A percentile compares a stretch with the other conserved stretches of the same genome.
These are phyloP conservation scores for Limnephilus marmoratus DNA, from an alignment of 2,888 invertebrate species.

Conservation along the genomic window DNA sequence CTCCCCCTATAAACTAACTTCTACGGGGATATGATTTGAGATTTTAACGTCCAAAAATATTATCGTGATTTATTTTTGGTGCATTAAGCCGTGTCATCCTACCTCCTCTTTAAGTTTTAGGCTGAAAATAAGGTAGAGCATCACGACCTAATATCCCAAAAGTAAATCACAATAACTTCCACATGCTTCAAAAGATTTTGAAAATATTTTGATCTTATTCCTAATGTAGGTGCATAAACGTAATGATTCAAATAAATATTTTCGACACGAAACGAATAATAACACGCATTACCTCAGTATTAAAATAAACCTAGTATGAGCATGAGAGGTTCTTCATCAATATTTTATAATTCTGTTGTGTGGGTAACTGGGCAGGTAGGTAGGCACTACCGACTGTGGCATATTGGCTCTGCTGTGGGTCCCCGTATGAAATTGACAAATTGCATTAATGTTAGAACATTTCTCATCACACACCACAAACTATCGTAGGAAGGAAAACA, in stretches of 20 bases:
- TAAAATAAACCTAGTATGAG: not conserved
- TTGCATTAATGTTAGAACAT: conserved; percentile 39
- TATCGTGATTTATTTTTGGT: no score
- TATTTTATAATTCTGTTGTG: not conserved
- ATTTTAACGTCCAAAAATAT: no score
- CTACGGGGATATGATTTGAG: no score
- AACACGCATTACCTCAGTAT: not conserved
- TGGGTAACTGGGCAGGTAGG: not conserved
- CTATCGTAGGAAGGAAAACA: conserved; percentile 44
- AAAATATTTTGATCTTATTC: no score
- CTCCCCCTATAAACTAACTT: no score
- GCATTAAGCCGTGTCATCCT: no score
- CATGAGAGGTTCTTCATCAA: not conserved
- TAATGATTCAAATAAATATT: not conserved
- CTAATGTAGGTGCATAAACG: no score
- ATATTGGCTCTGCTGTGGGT: conserved; percentile 33
- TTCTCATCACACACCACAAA: conserved; percentile 35
- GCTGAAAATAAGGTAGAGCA: no score
- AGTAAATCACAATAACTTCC: no score
- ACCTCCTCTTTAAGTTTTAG: no score
- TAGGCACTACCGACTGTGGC: not conserved
- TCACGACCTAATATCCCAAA: no score
- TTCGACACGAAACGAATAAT: not conserved
- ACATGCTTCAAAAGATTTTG: no score
- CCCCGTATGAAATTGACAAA: conserved; percentile 46